Evolutionary conservation across 92 coral and sea anemone genomes (phyloP).

Genomic region (Epizoanthus ramosus): DNA sequence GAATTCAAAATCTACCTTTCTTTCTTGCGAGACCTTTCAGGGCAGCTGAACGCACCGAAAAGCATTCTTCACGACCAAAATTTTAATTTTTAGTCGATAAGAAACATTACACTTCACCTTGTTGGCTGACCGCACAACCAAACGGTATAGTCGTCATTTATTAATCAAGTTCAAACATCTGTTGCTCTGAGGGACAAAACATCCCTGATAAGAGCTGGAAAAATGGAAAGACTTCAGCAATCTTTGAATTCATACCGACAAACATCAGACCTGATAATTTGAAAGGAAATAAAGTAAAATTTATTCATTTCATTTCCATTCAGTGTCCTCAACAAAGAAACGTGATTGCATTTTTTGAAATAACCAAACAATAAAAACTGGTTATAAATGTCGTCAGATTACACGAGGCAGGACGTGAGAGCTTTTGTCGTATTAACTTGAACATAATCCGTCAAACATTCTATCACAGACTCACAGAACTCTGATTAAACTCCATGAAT

Average conservation of each 20-base stretch:
- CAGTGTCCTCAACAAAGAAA: no score
- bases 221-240: background rate
- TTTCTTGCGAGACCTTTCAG: background rate
- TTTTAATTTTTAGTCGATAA: constrained; percentile 2
- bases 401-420: no score
- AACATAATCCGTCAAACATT: no score
- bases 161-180: constrained; percentile 27
- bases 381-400: no score
- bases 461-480: no score
- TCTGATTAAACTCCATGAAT: no score
- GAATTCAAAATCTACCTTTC: background rate
- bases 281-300: no score
- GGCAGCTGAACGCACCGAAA: background rate
- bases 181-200: constrained; percentile 20
- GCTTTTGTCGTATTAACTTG: no score
- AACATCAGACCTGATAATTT: no score
- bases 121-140: constrained; percentile 11
- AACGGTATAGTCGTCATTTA: constrained; percentile 14
- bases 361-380: no score
- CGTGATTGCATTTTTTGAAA: no score
- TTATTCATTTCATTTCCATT: no score
- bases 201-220: constrained; percentile 11
- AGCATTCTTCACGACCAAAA: constrained; percentile 19
- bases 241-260: background rate
- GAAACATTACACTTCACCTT: constrained; percentile 30